These are phyloP conservation scores for Melitaea cinxia DNA, from an alignment of 1,140 invertebrate species.

Conservation along the genomic window DNA sequence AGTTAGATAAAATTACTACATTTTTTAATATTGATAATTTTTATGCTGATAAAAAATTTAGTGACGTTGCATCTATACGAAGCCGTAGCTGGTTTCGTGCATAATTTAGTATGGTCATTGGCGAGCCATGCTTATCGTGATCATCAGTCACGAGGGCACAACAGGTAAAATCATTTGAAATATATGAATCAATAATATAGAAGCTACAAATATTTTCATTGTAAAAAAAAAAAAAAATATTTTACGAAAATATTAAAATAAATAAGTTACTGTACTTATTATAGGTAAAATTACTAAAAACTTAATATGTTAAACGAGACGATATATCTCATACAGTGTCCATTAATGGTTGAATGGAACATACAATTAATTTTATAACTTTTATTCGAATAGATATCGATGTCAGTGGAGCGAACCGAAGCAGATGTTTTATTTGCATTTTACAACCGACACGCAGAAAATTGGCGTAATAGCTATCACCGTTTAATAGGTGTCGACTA, in stretches of 20 bases:
- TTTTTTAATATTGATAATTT: no score
- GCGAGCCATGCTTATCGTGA: neutral
- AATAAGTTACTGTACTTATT: no score
- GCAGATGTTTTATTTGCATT: conserved; percentile 46
- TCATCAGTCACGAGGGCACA: neutral
- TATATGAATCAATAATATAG: neutral
- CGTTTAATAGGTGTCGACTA: conserved; percentile 1
- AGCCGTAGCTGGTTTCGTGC: neutral
- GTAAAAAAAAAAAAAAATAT: no score
- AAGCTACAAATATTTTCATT: neutral
- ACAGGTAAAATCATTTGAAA: neutral
- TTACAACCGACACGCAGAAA: conserved; percentile 49
- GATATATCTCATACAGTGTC: neutral
- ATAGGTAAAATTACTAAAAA: no score
- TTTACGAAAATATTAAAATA: no score
- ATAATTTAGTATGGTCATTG: neutral
- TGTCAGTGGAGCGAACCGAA: conserved; percentile 48
- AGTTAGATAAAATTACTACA: no score
- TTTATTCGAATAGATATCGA: conserved; percentile 28
- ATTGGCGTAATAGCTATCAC: conserved; percentile 19
- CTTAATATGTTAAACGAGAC: no score
- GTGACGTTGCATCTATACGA: neutral
- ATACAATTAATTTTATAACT: no score
- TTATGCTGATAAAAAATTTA: neutral
- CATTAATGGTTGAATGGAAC: neutral